Evolutionary conservation across 2,113 vertebrate genomes (phyloP).

Genomic region (Phoenicopterus ruber): DNA sequence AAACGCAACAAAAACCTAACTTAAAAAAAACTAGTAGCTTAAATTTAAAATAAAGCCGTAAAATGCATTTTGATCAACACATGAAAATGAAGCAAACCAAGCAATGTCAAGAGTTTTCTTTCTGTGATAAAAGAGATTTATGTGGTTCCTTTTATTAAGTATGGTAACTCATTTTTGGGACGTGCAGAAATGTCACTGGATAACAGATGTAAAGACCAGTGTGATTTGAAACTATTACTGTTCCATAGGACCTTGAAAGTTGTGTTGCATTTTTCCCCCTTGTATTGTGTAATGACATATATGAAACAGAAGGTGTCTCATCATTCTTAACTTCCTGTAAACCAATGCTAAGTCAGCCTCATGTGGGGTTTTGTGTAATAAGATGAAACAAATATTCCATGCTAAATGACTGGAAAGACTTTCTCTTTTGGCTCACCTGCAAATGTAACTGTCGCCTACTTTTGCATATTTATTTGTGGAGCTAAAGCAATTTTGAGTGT

Average conservation of each 20-base stretch:
- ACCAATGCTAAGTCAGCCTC: neutral
- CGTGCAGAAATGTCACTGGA: neutral
- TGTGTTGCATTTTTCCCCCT: neutral
- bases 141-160: neutral
- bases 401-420: neutral
- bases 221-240: neutral
- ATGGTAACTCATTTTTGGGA: neutral
- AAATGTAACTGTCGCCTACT: accelerated
- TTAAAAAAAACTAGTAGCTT: neutral
- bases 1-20: neutral
- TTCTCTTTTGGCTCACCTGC: neutral
- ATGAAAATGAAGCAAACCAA: neutral
- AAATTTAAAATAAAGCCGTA: neutral
- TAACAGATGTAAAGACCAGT: neutral
- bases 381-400: neutral
- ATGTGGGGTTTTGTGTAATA: neutral
- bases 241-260: neutral
- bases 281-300: neutral
- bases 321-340: neutral
- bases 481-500: neutral
- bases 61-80: neutral
- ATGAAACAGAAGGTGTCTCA: neutral
- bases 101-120: neutral
- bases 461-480: neutral
- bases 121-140: neutral